Conservation (phyloP, 2,113 vertebrate species). For the Proterorhinus semilunaris region DNA sequence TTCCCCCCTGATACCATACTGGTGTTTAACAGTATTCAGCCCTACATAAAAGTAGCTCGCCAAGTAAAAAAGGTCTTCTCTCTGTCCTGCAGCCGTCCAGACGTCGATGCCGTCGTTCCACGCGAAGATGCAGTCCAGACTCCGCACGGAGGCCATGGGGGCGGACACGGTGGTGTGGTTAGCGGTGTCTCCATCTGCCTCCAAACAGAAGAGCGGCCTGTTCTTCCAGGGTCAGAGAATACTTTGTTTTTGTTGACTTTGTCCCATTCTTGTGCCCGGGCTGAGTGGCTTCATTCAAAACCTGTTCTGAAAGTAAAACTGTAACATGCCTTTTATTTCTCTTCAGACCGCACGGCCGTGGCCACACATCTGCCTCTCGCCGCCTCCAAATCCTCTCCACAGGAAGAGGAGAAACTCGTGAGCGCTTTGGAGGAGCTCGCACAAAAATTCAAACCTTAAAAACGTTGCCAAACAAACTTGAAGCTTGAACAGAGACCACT, state of each 20-base stretch:
- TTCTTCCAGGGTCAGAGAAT: constrained; percentile 81
- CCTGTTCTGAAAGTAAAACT: too few relatives aligned
- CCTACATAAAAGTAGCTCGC: too few relatives aligned
- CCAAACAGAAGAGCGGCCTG: constrained; percentile 68
- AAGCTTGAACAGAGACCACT: constrained; percentile 11
- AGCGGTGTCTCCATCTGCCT: constrained; percentile 60
- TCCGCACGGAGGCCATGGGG: constrained; percentile 80
- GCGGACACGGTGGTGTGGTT: constrained; percentile 81
- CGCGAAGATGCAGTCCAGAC: constrained; percentile 75
- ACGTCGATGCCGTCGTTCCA: constrained; percentile 80
- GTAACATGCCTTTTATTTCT: not conserved
- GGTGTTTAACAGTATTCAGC: too few relatives aligned
- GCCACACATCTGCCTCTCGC: constrained; percentile 80
- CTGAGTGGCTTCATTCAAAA: too few relatives aligned
- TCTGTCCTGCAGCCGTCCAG: constrained; percentile 70
- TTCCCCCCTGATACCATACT: too few relatives aligned
- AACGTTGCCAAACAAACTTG: not conserved
- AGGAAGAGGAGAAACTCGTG: constrained; percentile 76
- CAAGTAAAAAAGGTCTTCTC: not conserved
- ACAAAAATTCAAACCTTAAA: constrained; percentile 73
- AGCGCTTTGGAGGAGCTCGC: constrained; percentile 70
- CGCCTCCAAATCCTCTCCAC: constrained; percentile 58
- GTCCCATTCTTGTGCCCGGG: not conserved
- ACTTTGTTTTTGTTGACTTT: not conserved
- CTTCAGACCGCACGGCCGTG: constrained; percentile 76